phyloP scores from a whole-genome alignment of 2,888 invertebrate genomes.

The Gonocerus acuteangulatus region DNA sequence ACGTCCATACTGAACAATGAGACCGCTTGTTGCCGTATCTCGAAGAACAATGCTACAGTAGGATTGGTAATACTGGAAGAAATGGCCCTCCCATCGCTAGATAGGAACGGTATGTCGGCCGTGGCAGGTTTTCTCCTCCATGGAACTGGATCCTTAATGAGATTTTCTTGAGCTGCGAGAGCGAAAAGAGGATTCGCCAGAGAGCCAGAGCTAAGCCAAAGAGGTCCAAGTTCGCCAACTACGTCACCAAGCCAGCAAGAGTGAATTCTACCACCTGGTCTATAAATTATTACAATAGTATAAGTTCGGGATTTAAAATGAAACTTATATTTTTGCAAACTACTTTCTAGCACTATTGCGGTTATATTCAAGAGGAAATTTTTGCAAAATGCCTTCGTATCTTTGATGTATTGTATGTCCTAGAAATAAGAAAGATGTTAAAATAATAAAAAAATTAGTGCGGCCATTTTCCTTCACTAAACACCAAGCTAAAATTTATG shows the following conservation, averaged over 20 bases:
- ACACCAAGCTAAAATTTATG: too few relatives aligned
- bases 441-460: too few relatives aligned
- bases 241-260: slow-evolving; percentile 70
- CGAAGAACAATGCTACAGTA: slow-evolving; percentile 58
- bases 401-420: too few relatives aligned
- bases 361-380: too few relatives aligned
- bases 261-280: slow-evolving; percentile 61
- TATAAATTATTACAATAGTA: too few relatives aligned
- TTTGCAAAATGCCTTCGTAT: too few relatives aligned
- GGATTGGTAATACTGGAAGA: slow-evolving; percentile 56
- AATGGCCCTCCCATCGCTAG: slow-evolving; percentile 61
- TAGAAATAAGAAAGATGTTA: too few relatives aligned
- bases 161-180: slow-evolving; percentile 59
- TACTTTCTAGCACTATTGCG: too few relatives aligned
- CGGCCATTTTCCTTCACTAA: too few relatives aligned
- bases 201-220: slow-evolving; percentile 64
- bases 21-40: slow-evolving; percentile 60
- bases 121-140: slow-evolving; percentile 45
- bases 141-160: slow-evolving; percentile 52
- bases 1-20: slow-evolving; percentile 55
- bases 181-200: slow-evolving; percentile 64
- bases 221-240: slow-evolving; percentile 69
- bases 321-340: too few relatives aligned
- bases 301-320: too few relatives aligned
- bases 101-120: slow-evolving; percentile 55